Conservation (phyloP, 2,113 vertebrate genomes). For the Casuarius casuarius region DNA sequence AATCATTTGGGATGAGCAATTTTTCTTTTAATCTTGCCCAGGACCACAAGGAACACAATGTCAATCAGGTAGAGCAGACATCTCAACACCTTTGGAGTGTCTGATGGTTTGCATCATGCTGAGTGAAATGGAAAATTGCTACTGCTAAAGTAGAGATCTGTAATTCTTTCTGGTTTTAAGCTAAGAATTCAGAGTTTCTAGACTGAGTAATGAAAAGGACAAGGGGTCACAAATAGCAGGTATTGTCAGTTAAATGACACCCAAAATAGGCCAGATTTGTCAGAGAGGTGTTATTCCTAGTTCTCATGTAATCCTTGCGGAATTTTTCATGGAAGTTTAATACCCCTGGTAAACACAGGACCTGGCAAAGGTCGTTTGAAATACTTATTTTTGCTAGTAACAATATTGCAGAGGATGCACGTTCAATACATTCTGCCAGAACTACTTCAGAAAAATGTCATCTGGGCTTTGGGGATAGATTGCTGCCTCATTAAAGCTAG, state of each 20-base stretch:
- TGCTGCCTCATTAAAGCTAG: slow-evolving; percentile 51
- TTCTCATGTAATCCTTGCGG: neutral
- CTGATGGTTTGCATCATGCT: neutral
- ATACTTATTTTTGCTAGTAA: slow-evolving; percentile 28
- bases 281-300: neutral
- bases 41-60: neutral
- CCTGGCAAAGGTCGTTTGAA: neutral
- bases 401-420: neutral
- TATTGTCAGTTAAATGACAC: neutral
- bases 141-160: neutral
- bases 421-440: slow-evolving; percentile 1
- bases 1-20: neutral
- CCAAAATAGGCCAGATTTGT: neutral
- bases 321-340: neutral
- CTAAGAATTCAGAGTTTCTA: neutral
- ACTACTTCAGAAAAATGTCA: slow-evolving; percentile 30
- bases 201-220: neutral
- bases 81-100: neutral
- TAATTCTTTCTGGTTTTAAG: neutral
- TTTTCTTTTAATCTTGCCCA: neutral
- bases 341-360: slow-evolving; percentile 11
- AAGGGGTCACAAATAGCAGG: neutral
- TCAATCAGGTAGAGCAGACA: neutral
- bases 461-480: slow-evolving; percentile 39
- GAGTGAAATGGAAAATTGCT: neutral